A percentile compares a stretch with the other conserved stretches of the same genome.
These are phyloP conservation scores for Odocoileus hemionus DNA, from an alignment of 2,113 vertebrate genomes.

Conservation along the genomic window DNA sequence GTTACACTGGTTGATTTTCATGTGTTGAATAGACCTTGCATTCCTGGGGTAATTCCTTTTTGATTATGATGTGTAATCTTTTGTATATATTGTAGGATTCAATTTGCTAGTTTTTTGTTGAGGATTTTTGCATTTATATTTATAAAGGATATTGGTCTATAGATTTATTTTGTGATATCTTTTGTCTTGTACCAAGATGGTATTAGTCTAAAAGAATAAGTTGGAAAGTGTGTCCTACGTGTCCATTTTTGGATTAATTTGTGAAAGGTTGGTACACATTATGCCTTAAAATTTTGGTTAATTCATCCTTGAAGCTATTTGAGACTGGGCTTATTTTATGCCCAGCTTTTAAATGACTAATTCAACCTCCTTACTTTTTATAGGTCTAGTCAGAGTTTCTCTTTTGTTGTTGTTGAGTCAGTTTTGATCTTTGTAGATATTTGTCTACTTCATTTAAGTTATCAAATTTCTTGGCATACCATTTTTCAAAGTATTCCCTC, in stretches of 20 bases:
- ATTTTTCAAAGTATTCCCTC: neutral
- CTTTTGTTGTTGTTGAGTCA: neutral
- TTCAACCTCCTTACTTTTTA: neutral
- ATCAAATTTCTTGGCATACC: neutral
- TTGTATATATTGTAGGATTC: neutral
- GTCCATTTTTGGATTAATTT: neutral
- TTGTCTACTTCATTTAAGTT: neutral
- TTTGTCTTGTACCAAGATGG: neutral
- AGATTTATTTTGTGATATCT: neutral
- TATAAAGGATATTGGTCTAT: neutral
- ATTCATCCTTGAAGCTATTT: neutral
- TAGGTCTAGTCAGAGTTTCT: neutral
- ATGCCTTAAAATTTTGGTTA: neutral
- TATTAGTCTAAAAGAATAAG: neutral
- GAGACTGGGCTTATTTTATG: neutral
- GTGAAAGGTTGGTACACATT: neutral
- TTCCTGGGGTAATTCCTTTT: neutral
- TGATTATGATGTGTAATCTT: neutral
- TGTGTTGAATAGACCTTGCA: neutral
- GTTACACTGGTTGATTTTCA: neutral
- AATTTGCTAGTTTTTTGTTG: neutral
- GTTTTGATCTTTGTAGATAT: neutral
- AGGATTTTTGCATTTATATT: neutral
- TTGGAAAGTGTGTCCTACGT: neutral
- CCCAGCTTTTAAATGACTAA: neutral